Evolutionary conservation across 2,113 vertebrate genomes (phyloP), one percentile per base, ranked within the genome.

Genomic region (Epinephelus lanceolatus): DNA sequence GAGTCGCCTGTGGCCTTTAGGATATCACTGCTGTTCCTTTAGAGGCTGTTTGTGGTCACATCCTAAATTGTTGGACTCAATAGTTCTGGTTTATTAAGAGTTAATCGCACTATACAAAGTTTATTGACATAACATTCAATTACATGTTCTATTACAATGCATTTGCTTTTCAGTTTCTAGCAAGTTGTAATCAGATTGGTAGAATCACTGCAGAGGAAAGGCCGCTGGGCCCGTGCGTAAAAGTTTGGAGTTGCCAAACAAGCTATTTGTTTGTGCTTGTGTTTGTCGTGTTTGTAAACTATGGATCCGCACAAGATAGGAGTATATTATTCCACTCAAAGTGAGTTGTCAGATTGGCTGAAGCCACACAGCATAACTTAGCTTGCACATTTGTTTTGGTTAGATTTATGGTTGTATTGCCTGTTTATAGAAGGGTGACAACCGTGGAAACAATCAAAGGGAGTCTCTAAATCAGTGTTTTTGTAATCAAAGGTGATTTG

Each of bases 281-380:
- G 1, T 3, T 7, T 7, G 9, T 1, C 2, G 5, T 4, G 4
- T 57, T 57, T 14, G 23, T 37, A 42, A n/a, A 37, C 5, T n/a
- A 21, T n/a, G 1, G 0, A 33, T 25, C 51, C 4, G 1, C 23
- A 3, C 7, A 11, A 15, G 0, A 27, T 0, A 5, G 0, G 2
- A 69, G 14, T 10, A 15, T 45, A 14, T 17, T 61, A 14, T 37
- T 21, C 19, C 3, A 47, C 25, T 27, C 40, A 1, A n/a, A 42
- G 37, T 75, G 21, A 65, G 42, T 57, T 85, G 76, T 70, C 83
- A 80, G 19, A 33, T 53, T 68, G 23, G 3, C 37, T 61, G 12
- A 15, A 19, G 23, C 56, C 33, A 1, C 23, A 53, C 62, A 4
- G 61, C 37, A 33, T 12, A 52, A 12, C 61, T 42, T 1, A 30